Evolutionary conservation across 92 coral and sea anemone species (phyloP).

Genomic region (Porites lobata): DNA sequence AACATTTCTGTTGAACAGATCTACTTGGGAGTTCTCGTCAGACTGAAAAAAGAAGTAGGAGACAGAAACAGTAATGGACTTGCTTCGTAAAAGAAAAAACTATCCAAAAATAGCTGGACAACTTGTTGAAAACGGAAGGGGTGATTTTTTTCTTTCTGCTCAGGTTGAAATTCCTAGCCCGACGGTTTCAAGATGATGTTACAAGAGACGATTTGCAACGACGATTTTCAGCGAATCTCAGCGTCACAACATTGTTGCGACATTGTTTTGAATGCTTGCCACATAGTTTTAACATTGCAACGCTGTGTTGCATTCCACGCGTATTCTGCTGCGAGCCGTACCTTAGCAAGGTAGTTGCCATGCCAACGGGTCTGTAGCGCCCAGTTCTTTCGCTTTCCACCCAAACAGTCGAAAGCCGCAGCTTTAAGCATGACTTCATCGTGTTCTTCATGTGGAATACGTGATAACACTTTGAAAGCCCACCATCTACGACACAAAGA

Average conservation of each 20-base stretch:
- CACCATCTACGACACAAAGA: conserved; percentile 85
- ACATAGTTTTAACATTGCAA: no score
- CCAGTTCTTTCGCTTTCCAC: conserved; percentile 91
- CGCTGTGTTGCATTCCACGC: no score
- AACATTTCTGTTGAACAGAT: conserved; percentile 58
- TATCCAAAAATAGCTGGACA: neutral
- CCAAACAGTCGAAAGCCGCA: conserved; percentile 87
- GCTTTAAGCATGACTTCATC: conserved; percentile 93
- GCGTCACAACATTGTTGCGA: no score
- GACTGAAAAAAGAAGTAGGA: conserved; percentile 29
- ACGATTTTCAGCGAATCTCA: no score
- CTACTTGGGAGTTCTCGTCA: conserved; percentile 65
- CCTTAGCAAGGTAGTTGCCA: conserved; percentile 92
- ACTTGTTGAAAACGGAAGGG: neutral
- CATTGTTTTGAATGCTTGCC: neutral
- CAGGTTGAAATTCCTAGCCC: no score
- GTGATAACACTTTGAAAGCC: conserved; percentile 85
- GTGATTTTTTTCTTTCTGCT: no score
- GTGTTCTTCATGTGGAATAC: conserved; percentile 87
- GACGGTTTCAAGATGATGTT: no score
- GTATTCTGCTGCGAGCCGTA: conserved; percentile 1
- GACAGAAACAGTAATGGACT: neutral
- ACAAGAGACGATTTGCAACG: no score
- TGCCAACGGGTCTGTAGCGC: conserved; percentile 86
- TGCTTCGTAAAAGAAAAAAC: neutral